phyloP scores from a whole-genome alignment of 2,888 invertebrate species.

The Drosophila bunnanda region DNA sequence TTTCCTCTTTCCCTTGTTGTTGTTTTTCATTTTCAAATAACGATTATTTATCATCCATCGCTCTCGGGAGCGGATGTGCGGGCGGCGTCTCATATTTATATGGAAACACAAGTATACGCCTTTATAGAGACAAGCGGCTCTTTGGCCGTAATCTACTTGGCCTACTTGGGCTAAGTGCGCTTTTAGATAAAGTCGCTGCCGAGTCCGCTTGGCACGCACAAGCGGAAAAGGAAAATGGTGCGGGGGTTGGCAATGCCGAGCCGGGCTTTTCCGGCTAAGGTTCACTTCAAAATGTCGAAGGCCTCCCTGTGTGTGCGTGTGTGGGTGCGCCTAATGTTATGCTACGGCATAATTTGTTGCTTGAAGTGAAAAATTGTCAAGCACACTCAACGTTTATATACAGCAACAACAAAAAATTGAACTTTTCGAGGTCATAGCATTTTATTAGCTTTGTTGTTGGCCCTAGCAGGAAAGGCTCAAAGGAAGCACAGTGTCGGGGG shows the following conservation, averaged over 20 bases:
- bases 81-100: conserved; percentile 21
- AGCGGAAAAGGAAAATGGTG: conserved; percentile 50
- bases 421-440: conserved; percentile 78
- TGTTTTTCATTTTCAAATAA: conserved; percentile 13
- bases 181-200: conserved; percentile 78
- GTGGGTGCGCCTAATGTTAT: conserved; percentile 73
- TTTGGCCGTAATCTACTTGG: conserved; percentile 73
- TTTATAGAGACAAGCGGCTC: conserved; percentile 44
- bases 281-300: conserved; percentile 62
- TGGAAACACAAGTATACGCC: conserved; percentile 2
- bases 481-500: background rate
- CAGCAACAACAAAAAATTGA: conserved; percentile 65
- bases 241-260: background rate
- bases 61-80: conserved; percentile 4
- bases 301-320: conserved; percentile 14
- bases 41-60: conserved; percentile 38
- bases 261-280: conserved; percentile 17
- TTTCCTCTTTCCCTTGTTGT: background rate
- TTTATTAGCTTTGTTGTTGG: conserved; percentile 73
- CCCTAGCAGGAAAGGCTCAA: conserved; percentile 9
- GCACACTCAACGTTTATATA: conserved; percentile 75
- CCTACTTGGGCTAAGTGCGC: conserved; percentile 80
- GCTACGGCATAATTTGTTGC: conserved; percentile 79
- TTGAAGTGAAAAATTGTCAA: conserved; percentile 80
- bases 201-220: conserved; percentile 69